A percentile compares a stretch with the other conserved stretches of the same genome.
phyloP scores from a whole-genome alignment of 1,140 invertebrate genomes.

The Portunus trituberculatus region DNA sequence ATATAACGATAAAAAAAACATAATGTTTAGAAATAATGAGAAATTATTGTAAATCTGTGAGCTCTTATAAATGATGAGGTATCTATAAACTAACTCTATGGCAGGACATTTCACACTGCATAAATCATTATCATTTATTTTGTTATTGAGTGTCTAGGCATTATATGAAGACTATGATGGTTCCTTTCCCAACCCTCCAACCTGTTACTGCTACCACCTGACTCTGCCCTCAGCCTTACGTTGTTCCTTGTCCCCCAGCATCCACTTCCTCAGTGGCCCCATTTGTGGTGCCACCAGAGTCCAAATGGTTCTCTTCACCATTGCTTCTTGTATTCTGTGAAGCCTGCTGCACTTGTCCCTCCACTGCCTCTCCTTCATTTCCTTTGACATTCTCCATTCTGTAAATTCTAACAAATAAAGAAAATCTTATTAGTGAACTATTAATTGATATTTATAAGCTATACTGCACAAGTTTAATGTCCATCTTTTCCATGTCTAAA shows the following conservation, averaged over 20 bases:
- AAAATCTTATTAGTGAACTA: background rate
- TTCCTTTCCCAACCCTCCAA: too few relatives aligned
- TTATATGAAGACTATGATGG: too few relatives aligned
- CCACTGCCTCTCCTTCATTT: background rate
- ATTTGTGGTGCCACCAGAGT: background rate
- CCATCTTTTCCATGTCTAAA: background rate
- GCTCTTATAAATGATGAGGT: too few relatives aligned
- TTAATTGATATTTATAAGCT: background rate
- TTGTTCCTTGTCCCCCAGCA: slow-evolving; percentile 17
- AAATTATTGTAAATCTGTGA: too few relatives aligned
- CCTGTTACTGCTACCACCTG: background rate
- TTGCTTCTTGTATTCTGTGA: background rate
- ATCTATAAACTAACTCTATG: too few relatives aligned
- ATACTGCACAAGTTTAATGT: background rate
- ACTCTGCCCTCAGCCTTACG: background rate
- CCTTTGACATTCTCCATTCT: background rate
- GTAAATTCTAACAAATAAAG: background rate
- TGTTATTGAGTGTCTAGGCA: too few relatives aligned
- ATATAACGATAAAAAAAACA: too few relatives aligned
- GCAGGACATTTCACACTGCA: too few relatives aligned
- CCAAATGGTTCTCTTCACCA: background rate
- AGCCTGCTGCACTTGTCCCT: background rate
- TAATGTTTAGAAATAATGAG: too few relatives aligned
- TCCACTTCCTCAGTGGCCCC: background rate
- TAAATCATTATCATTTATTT: too few relatives aligned